Base-by-base conservation (phyloP, 2,113 vertebrate genomes). In the Dicentrarchus labrax region DNA sequence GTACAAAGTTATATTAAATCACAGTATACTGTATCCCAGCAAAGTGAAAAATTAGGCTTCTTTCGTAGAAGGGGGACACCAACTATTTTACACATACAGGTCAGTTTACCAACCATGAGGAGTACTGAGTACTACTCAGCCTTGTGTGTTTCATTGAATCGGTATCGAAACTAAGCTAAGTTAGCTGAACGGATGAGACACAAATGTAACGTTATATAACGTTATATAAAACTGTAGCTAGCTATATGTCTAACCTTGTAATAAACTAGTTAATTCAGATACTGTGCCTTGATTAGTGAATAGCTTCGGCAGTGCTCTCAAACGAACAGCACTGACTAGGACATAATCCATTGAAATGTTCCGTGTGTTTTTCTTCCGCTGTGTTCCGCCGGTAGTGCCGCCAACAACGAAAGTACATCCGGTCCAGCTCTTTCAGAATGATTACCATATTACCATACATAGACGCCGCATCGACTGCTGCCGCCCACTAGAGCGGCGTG, bases 401-500 rank as follows among this genome's bases (percentile, higher is more conserved):
- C 38, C 36, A 45, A 51, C 21, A 30, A 51, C 21, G 1, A 13
- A 36, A 22, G 5, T 24, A 16, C 64, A 66, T 84, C 82, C 82
- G 78, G 50, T 78, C 15, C 0, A n/a, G 16, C 21, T 17, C 60
- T 19, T 83, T 76, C 85, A 83, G 0, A 76, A 61, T 47, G 30
- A 30, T 47, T 47, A 30, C n/a, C n/a, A n/a, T n/a, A n/a, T n/a
- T n/a, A n/a, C n/a, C n/a, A n/a, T n/a, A n/a, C n/a, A n/a, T n/a
- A n/a, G n/a, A n/a, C n/a, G n/a, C n/a, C n/a, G n/a, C n/a, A n/a
- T n/a, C n/a, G n/a, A n/a, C n/a, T n/a, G n/a, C n/a, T n/a, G n/a
- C n/a, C n/a, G n/a, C n/a, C n/a, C n/a, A n/a, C n/a, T n/a, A n/a
- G n/a, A n/a, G n/a, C n/a, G n/a, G n/a, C n/a, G n/a, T n/a, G n/a